Evolutionary conservation across 2,888 invertebrate genomes (phyloP).

Genomic region (Drosophila demipolita): DNA sequence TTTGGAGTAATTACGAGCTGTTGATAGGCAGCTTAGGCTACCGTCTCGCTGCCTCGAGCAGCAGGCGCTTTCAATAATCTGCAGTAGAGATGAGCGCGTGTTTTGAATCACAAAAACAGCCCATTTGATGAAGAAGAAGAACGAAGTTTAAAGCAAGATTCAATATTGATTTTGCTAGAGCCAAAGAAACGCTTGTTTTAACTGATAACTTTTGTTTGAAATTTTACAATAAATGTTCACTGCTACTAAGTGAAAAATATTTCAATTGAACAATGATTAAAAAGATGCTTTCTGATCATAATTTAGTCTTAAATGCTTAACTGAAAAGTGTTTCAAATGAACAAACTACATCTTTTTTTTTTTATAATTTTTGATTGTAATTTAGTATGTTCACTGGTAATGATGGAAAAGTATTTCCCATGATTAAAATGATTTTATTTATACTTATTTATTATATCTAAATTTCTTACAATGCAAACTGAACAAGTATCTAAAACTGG

Average conservation of each 20-base stretch:
- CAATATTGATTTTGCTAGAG: neutral
- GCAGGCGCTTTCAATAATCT: conserved; percentile 25
- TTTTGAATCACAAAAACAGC: conserved; percentile 6
- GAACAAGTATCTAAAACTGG: neutral
- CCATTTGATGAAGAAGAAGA: neutral
- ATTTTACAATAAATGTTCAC: neutral
- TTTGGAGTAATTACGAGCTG: conserved; percentile 77
- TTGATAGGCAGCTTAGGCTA: conserved; percentile 77
- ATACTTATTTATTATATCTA: no score
- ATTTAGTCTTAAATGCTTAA: neutral
- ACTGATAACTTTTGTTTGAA: neutral
- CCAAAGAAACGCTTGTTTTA: neutral
- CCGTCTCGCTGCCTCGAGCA: conserved; percentile 44
- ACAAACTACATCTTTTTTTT: neutral
- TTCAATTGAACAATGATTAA: neutral
- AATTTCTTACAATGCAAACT: no score
- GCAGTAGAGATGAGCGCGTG: conserved; percentile 62
- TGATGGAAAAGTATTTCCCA: neutral
- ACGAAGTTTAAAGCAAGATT: neutral
- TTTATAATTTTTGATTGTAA: neutral
- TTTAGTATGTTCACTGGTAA: neutral
- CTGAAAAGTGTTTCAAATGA: neutral
- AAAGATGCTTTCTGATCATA: neutral
- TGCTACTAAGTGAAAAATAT: neutral
- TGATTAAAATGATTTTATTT: no score